Evolutionary conservation across 2,113 vertebrate genomes (phyloP), one percentile per base, ranked within the genome.

Genomic region (Merops nubicus): DNA sequence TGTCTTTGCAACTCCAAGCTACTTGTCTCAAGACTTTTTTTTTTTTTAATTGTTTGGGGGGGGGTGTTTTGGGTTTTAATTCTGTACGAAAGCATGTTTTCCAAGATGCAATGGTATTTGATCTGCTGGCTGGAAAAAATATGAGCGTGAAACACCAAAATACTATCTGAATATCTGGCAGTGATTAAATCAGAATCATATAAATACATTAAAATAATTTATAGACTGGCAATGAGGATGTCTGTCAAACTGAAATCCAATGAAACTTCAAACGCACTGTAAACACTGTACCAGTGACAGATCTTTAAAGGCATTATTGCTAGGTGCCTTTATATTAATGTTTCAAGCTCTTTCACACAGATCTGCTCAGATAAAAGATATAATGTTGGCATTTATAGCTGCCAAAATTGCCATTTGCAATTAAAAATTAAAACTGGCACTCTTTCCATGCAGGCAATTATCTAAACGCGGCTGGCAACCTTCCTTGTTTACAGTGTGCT

Each of bases 351-450:
- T 91, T 97, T 96, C 94, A 93, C 93, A 90, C 83, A 91, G 81
- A 77, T 95, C 88, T 90, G 76, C 60, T 93, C 73, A 95, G 90
- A 95, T 75, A 92, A 95, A 92, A 97, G 92, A 97, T 62, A 74
- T 40, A 93, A 93, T 54, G 85, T 60, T 97, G 97, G 97, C 95
- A 96, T 95, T 97, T 96, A 90, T 86, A 92, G 89, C 93, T 97
- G 98, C 98, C 98, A 98, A 97, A 98, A 97, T 68, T 97, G 96
- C 97, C 96, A 98, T 98, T 98, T 98, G 98, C 96, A 98, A 98
- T 98, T 98, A 98, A 98, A 97, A 98, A 97, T 97, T 98, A 97
- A 98, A 98, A 97, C 84, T 97, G 97, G 98, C 97, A 97, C 80
- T 91, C 81, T 68, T 91, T 97, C 90, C 96, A 83, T 83, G 45